Evolutionary conservation across 2,797 vertebrate species (phyloP).

Genomic region (Mus spretus): DNA sequence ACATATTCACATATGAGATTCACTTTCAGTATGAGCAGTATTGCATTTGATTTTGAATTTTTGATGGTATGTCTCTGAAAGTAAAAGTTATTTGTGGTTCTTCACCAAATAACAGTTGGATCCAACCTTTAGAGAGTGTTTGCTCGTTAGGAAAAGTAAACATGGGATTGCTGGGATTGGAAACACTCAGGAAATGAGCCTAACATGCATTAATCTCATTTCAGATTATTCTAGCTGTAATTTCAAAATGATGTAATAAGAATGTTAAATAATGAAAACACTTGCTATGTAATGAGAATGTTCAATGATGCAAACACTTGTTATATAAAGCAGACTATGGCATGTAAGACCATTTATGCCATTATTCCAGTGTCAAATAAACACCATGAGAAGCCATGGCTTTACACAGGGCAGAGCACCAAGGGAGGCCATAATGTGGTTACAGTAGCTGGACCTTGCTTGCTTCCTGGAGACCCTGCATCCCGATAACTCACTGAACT

Average conservation of each 20-base stretch:
- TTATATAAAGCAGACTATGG: neutral
- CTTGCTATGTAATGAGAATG: constrained; percentile 5
- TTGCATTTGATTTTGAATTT: neutral
- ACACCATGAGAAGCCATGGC: neutral
- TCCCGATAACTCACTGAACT: neutral
- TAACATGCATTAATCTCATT: neutral
- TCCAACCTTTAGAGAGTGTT: neutral
- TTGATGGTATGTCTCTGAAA: neutral
- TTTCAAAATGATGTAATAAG: neutral
- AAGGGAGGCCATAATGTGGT: neutral
- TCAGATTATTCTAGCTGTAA: neutral
- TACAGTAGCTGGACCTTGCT: neutral
- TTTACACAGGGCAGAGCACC: neutral
- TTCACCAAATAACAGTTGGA: neutral
- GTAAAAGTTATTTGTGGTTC: neutral
- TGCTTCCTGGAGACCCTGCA: neutral
- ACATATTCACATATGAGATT: neutral
- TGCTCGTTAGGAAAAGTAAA: neutral
- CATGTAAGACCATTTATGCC: neutral
- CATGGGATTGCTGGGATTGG: neutral
- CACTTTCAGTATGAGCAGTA: neutral
- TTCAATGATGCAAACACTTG: constrained; percentile 35
- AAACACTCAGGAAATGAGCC: neutral
- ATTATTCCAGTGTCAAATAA: neutral
- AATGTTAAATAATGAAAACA: constrained; percentile 30